Conservation (phyloP, 2,113 vertebrate genomes). For the Thunnus thynnus region DNA sequence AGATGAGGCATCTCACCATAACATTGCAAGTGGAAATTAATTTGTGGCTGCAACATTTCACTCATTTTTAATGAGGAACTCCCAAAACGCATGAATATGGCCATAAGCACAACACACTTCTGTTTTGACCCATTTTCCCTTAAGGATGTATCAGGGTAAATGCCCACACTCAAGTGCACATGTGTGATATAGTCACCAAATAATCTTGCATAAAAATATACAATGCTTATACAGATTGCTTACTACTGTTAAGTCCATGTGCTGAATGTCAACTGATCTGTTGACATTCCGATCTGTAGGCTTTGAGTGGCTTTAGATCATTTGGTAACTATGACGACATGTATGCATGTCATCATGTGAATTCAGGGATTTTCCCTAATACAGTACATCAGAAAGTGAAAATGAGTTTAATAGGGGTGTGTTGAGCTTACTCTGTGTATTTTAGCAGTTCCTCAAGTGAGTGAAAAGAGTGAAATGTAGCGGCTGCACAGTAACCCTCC, state of each 20-base stretch:
- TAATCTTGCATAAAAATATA: neutral
- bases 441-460: neutral
- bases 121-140: no score
- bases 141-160: no score
- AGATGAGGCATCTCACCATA: no score
- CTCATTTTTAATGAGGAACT: no score
- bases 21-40: no score
- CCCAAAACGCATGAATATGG: no score
- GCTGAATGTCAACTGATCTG: no score
- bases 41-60: no score
- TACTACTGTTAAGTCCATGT: neutral
- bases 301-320: no score
- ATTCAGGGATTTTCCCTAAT: neutral
- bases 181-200: neutral
- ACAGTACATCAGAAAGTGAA: neutral
- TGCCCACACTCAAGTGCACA: no score
- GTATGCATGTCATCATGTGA: neutral
- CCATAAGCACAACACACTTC: no score
- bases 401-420: slow-evolving; percentile 5
- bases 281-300: no score
- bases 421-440: neutral
- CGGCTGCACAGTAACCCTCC: neutral
- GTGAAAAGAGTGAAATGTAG: slow-evolving; percentile 3
- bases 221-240: neutral
- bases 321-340: neutral